phyloP scores from a whole-genome alignment of 2,113 vertebrate genomes.

The Actenoides lindsayi region DNA sequence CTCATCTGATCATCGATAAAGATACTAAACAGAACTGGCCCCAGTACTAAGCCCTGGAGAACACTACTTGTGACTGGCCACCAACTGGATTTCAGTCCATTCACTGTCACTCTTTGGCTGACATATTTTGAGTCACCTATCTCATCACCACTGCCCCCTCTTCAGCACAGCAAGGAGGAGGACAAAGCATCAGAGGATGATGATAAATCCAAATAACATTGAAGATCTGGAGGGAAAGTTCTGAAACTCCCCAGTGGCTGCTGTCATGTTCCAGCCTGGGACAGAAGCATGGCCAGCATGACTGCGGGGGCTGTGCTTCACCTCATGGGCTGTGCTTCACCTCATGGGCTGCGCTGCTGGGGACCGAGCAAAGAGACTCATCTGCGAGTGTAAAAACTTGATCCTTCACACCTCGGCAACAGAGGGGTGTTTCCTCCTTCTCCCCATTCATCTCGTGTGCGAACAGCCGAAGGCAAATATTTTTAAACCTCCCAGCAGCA shows the following conservation, averaged over 20 bases:
- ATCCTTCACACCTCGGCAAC: neutral
- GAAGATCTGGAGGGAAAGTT: neutral
- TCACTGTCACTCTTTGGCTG: neutral
- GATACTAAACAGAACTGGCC: neutral
- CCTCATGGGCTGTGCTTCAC: neutral
- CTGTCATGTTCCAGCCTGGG: rapidly evolving
- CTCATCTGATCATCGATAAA: neutral
- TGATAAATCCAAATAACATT: no score
- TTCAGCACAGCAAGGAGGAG: neutral
- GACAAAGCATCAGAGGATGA: neutral
- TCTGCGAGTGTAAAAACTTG: rapidly evolving
- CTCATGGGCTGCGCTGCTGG: neutral
- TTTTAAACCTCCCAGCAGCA: neutral
- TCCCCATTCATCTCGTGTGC: neutral
- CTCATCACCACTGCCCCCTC: neutral
- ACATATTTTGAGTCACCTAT: neutral
- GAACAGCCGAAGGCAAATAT: neutral
- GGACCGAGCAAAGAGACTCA: neutral
- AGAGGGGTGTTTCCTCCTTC: neutral
- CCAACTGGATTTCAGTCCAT: neutral
- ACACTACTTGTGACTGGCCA: neutral
- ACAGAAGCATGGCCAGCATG: neutral
- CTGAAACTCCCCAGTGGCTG: neutral
- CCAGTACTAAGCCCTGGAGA: neutral
- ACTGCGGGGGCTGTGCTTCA: neutral